Conservation (phyloP, 2,113 vertebrate species). For the Leptodactylus fuscus region DNA sequence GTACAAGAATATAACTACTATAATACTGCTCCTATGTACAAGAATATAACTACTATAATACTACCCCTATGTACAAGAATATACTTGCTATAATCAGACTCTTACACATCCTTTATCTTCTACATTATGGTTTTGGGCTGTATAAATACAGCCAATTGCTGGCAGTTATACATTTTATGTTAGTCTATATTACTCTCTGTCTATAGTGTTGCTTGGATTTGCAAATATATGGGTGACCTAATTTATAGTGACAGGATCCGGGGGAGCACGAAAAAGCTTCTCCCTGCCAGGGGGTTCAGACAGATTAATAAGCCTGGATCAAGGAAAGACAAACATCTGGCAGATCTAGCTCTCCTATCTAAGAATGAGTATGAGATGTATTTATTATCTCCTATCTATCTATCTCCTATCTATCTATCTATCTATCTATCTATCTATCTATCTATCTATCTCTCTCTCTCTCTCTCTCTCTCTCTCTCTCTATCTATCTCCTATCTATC, state of each 20-base stretch:
- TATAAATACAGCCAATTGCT: too few relatives aligned
- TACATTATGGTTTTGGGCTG: too few relatives aligned
- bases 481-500: slow-evolving; percentile 12
- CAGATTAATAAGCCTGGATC: not conserved
- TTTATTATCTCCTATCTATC: not conserved
- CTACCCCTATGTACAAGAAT: too few relatives aligned
- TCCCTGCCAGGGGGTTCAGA: not conserved
- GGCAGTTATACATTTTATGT: not conserved
- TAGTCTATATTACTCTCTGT: not conserved
- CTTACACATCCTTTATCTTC: too few relatives aligned
- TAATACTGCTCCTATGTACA: too few relatives aligned
- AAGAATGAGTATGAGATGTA: not conserved
- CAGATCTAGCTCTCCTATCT: not conserved
- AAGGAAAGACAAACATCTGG: not conserved
- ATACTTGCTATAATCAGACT: not conserved
- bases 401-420: not conserved
- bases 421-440: slow-evolving; percentile 10
- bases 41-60: too few relatives aligned
- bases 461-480: slow-evolving; percentile 32
- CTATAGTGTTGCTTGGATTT: not conserved
- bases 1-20: too few relatives aligned
- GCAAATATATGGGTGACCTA: slow-evolving; percentile 65
- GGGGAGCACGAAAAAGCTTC: slow-evolving; percentile 15
- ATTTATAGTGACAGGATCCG: slow-evolving; percentile 62
- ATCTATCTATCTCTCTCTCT: slow-evolving; percentile 37